A percentile compares a stretch with the other conserved stretches of the same genome.
phyloP scores from a whole-genome alignment of 2,888 invertebrate species.

The Microdon myrmicae region DNA sequence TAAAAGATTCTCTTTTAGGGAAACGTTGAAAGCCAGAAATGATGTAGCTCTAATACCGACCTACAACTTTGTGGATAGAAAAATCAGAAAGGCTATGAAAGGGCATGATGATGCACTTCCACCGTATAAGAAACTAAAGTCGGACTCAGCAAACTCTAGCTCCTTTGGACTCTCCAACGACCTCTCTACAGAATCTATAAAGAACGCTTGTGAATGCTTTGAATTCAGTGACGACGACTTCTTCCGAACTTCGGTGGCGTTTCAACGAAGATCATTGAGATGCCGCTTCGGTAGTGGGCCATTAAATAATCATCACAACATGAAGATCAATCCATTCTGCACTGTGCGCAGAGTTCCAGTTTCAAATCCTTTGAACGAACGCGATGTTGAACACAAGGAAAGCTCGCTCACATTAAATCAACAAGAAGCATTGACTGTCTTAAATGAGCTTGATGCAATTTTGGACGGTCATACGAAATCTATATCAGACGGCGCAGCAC shows the following conservation, averaged over 20 bases:
- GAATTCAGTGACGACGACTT: constrained; percentile 61
- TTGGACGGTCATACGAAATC: constrained; percentile 59
- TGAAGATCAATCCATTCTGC: constrained; percentile 56
- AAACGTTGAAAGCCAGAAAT: constrained; percentile 14
- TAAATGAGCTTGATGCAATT: constrained; percentile 63
- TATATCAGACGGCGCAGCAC: constrained; percentile 32
- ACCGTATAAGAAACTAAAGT: constrained; percentile 44
- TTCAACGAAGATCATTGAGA: constrained; percentile 50
- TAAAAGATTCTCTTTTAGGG: constrained; percentile 14
- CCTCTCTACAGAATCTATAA: constrained; percentile 62
- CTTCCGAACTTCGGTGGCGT: constrained; percentile 57
- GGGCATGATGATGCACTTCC: constrained; percentile 42
- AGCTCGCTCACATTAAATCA: constrained; percentile 38
- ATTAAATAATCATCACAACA: constrained; percentile 43
- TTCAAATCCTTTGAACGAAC: constrained; percentile 1
- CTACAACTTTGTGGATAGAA: constrained; percentile 32
- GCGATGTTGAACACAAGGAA: constrained; percentile 12
- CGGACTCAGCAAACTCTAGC: constrained; percentile 35
- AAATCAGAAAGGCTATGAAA: constrained; percentile 35
- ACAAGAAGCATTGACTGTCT: constrained; percentile 59
- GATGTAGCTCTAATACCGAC: constrained; percentile 26
- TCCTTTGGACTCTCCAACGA: constrained; percentile 59
- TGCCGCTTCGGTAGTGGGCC: constrained; percentile 52
- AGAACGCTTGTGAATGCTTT: constrained; percentile 60
- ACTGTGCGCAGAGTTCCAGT: constrained; percentile 26